Conservation (phyloP, 2,113 vertebrate species). For the Eonycteris spelaea region DNA sequence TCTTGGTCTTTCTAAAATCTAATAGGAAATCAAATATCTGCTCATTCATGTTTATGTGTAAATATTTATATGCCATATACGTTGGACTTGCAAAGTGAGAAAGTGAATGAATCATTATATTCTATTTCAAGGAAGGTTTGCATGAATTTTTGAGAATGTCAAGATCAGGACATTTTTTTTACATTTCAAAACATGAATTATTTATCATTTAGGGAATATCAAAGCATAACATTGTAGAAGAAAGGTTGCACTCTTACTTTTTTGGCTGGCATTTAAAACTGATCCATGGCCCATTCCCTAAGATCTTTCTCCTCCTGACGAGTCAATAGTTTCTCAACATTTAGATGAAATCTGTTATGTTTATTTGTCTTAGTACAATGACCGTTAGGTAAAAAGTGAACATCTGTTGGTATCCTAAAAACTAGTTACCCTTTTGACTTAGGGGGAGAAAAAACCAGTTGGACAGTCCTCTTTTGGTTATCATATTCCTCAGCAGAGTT, state of each 20-base stretch:
- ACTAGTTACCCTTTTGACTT: background rate
- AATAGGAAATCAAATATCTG: background rate
- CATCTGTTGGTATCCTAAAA: background rate
- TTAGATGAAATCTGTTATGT: background rate
- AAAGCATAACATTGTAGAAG: background rate
- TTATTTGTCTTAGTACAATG: background rate
- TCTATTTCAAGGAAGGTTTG: background rate
- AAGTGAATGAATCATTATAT: constrained; percentile 1
- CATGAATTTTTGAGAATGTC: constrained; percentile 13
- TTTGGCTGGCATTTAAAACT: background rate
- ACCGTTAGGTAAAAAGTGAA: background rate
- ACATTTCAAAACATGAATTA: constrained; percentile 40
- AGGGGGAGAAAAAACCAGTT: background rate
- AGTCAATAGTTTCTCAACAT: background rate
- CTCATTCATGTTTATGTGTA: background rate
- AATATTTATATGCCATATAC: constrained; percentile 21
- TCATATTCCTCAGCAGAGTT: background rate
- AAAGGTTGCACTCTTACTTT: background rate
- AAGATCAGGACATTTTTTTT: background rate
- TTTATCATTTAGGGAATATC: background rate
- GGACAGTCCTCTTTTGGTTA: background rate
- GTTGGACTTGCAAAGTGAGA: background rate
- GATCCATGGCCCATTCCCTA: background rate
- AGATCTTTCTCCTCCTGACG: background rate
- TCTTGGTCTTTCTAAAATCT: background rate